phyloP scores from a whole-genome alignment of 2,888 invertebrate species.

The Nineta flava region DNA sequence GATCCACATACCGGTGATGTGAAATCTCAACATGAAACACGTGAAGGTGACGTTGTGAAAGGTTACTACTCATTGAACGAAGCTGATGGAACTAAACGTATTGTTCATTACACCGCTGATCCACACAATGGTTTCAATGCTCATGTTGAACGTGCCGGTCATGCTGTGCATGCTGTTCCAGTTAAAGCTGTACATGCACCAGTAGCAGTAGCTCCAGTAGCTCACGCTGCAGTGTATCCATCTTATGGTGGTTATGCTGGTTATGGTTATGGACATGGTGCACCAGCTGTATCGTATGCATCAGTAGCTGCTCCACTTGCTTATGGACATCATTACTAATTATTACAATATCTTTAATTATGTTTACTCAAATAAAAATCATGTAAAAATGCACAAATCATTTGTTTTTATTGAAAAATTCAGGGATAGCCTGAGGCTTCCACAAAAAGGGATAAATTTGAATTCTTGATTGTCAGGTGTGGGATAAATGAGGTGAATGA shows the following conservation, averaged over 20 bases:
- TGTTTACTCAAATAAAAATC: no score
- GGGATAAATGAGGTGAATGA: no score
- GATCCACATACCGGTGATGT: constrained; percentile 36
- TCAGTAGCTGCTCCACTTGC: constrained; percentile 1
- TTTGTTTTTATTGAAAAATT: no score
- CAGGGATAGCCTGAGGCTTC: no score
- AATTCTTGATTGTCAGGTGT: no score
- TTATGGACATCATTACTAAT: background rate
- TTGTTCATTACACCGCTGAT: constrained; percentile 26
- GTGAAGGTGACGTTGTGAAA: constrained; percentile 34
- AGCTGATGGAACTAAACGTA: constrained; percentile 25
- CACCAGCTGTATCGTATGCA: background rate
- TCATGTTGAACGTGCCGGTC: constrained; percentile 22
- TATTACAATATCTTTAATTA: background rate
- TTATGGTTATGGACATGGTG: background rate
- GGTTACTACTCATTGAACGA: constrained; percentile 28
- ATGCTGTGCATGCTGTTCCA: constrained; percentile 10
- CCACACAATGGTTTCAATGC: constrained; percentile 25
- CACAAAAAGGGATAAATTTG: no score
- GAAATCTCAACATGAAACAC: constrained; percentile 34
- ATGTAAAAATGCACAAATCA: no score
- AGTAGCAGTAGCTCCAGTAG: background rate
- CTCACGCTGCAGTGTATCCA: constrained; percentile 10
- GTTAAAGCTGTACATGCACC: background rate
- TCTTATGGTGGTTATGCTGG: background rate